phyloP scores from a whole-genome alignment of 1,140 invertebrate species.

The Euura lappo region DNA sequence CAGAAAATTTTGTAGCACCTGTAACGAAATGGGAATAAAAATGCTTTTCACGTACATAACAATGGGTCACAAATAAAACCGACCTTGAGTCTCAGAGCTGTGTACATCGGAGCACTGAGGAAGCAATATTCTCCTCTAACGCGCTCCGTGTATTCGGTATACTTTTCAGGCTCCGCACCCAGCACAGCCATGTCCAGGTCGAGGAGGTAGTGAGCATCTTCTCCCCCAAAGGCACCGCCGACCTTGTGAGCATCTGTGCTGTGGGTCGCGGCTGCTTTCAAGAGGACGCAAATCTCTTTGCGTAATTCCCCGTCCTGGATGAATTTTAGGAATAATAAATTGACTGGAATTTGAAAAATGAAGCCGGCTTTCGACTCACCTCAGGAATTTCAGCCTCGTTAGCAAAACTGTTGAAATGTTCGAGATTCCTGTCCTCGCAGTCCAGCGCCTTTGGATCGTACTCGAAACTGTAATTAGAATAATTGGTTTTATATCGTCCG shows the following conservation, averaged over 20 bases:
- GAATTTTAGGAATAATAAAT: conserved; percentile 14
- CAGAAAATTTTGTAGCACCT: conserved; percentile 69
- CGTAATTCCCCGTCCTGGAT: conserved; percentile 54
- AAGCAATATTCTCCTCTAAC: conserved; percentile 66
- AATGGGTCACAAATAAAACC: conserved; percentile 22
- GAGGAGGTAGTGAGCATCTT: conserved; percentile 68
- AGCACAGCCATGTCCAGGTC: conserved; percentile 69
- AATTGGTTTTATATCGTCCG: not conserved
- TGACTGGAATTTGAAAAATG: conserved; percentile 14
- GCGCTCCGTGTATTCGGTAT: conserved; percentile 60
- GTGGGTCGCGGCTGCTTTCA: conserved; percentile 62
- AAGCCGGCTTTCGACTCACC: conserved; percentile 39
- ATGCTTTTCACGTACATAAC: conserved; percentile 11
- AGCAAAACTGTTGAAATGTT: conserved; percentile 57
- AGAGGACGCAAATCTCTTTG: conserved; percentile 58
- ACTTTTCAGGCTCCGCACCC: conserved; percentile 59
- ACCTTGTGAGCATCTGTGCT: conserved; percentile 69
- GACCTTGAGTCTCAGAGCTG: conserved; percentile 65
- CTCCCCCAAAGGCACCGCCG: conserved; percentile 61
- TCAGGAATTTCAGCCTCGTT: conserved; percentile 50
- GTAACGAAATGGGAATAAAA: conserved; percentile 23
- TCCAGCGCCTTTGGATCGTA: conserved; percentile 61
- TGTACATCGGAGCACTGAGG: conserved; percentile 63
- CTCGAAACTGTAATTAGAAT: conserved; percentile 49
- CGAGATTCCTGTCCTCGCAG: conserved; percentile 57